Percentiles rank a stretch among this genome's conserved stretches.
phyloP scores from a whole-genome alignment of 2,113 vertebrate genomes.

The Conger conger region DNA sequence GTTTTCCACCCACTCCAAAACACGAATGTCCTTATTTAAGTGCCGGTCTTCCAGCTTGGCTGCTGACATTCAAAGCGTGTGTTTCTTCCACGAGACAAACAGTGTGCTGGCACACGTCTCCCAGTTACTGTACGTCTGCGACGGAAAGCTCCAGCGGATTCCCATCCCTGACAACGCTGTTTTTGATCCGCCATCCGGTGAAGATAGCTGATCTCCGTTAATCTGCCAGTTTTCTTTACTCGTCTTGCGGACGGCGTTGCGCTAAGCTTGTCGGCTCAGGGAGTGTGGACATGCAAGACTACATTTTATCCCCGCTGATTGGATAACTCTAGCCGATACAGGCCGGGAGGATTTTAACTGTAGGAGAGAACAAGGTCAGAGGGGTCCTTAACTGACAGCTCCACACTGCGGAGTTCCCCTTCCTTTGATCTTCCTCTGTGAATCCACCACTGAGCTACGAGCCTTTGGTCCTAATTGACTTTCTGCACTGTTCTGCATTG shows the following conservation, averaged over 20 bases:
- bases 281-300: slow-evolving; percentile 22
- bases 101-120: slow-evolving; percentile 44
- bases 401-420: neutral
- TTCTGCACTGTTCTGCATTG: neutral
- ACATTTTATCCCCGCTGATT: slow-evolving; percentile 36
- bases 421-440: neutral
- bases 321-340: slow-evolving; percentile 23
- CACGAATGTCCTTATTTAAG: slow-evolving; percentile 3
- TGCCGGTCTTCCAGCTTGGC: slow-evolving; percentile 46
- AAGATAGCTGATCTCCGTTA: slow-evolving; percentile 66
- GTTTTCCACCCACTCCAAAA: neutral
- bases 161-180: slow-evolving; percentile 59
- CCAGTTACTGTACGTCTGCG: slow-evolving; percentile 52
- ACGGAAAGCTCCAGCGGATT: slow-evolving; percentile 55
- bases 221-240: slow-evolving; percentile 49
- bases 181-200: slow-evolving; percentile 67
- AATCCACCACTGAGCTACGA: neutral
- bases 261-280: slow-evolving; percentile 28
- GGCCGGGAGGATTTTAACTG: slow-evolving; percentile 37
- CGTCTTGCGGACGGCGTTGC: neutral
- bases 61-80: slow-evolving; percentile 60
- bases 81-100: slow-evolving; percentile 49
- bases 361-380: slow-evolving; percentile 42
- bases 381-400: neutral
- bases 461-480: neutral